These are phyloP conservation scores for Scalopus aquaticus DNA, from an alignment of 2,113 vertebrate species.

Conservation along the genomic window DNA sequence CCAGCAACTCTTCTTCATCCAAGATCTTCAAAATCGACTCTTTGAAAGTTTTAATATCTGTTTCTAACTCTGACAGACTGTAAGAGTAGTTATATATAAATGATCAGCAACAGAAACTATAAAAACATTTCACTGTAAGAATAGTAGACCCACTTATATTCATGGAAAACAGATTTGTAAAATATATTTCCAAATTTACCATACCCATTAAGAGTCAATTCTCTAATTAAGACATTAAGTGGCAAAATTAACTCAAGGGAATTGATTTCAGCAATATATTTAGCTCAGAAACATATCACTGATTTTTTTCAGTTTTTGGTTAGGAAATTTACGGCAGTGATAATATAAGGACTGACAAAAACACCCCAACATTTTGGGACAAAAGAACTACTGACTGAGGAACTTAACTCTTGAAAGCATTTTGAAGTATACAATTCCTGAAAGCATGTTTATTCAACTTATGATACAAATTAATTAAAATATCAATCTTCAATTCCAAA, in stretches of 20 bases:
- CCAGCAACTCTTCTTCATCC: slow-evolving; percentile 96
- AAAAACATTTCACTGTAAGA: neutral
- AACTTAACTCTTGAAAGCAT: neutral
- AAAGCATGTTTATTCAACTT: neutral
- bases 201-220: neutral
- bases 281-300: neutral
- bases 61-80: slow-evolving; percentile 98
- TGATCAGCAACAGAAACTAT: neutral
- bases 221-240: neutral
- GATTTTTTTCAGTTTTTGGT: neutral
- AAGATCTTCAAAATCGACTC: slow-evolving; percentile 95
- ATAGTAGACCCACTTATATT: neutral
- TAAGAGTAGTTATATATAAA: slow-evolving; percentile 40
- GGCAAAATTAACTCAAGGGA: neutral
- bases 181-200: neutral
- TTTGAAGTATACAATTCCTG: neutral
- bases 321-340: neutral
- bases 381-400: neutral
- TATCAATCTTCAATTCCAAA: neutral
- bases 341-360: neutral
- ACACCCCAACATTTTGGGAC: neutral
- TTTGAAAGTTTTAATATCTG: slow-evolving; percentile 96
- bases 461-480: neutral
- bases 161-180: neutral
- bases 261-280: neutral